Percentiles rank a stretch among this genome's conserved stretches.
Evolutionary conservation across 2,888 invertebrate genomes (phyloP).

Genomic region (Blastobasis lacticolella): DNA sequence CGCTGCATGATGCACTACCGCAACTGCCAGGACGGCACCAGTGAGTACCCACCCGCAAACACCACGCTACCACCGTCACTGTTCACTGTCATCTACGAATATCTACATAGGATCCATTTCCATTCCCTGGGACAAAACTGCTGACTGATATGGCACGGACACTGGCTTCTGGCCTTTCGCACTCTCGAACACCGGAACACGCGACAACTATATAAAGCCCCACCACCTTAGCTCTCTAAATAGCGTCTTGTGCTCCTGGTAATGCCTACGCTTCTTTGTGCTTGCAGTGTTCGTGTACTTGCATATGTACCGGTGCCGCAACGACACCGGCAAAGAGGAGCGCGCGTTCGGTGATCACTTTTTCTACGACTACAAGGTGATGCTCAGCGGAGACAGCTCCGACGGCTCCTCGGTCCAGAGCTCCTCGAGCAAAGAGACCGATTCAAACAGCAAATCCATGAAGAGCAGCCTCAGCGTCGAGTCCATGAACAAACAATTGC

Average conservation of each 20-base stretch:
- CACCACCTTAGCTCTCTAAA: too few species aligned
- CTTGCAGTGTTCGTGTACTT: constrained; percentile 32
- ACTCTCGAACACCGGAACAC: too few species aligned
- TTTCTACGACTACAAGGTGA: constrained; percentile 53
- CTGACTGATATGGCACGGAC: too few species aligned
- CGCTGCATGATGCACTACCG: constrained; percentile 57
- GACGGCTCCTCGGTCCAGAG: constrained; percentile 6
- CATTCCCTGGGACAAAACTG: too few species aligned
- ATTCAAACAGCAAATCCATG: not conserved
- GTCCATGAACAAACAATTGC: too few species aligned
- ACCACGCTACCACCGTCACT: too few species aligned
- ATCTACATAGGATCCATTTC: too few species aligned
- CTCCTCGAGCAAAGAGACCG: not conserved
- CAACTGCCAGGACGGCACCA: constrained; percentile 65
- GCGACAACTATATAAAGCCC: too few species aligned
- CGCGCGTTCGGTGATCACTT: constrained; percentile 40
- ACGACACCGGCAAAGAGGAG: constrained; percentile 18
- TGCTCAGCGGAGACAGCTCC: constrained; percentile 21
- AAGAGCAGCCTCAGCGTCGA: too few species aligned
- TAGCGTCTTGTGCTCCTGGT: too few species aligned
- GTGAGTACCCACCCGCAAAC: constrained; percentile 24
- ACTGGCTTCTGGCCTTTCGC: too few species aligned
- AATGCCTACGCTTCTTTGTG: not conserved
- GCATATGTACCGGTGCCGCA: constrained; percentile 35
- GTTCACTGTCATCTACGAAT: too few species aligned